A percentile compares a stretch with the other conserved stretches of the same genome.
Evolutionary conservation across 2,888 invertebrate species (phyloP).

Genomic region (Autographa pulchrina): DNA sequence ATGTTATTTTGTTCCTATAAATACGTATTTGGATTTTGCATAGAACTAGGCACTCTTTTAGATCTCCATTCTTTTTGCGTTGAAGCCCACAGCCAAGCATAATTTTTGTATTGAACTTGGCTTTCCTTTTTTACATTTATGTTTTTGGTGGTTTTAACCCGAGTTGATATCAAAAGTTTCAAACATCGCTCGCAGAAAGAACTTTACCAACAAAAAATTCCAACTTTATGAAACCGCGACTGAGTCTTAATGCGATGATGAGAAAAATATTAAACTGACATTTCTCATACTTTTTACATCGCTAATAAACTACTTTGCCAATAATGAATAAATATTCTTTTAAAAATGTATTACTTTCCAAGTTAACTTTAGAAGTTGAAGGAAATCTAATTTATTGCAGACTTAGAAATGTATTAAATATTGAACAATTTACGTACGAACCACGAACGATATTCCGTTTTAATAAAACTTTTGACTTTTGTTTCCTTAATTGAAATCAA

Average conservation of each 20-base stretch:
- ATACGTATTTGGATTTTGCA: no score
- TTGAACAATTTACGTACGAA: constrained; percentile 66
- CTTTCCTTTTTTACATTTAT: no score
- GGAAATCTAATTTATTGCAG: constrained; percentile 65
- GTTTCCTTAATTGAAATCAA: constrained; percentile 86
- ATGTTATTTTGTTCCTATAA: no score
- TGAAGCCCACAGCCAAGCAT: no score
- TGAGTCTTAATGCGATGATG: constrained; percentile 7
- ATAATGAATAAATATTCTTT: constrained; percentile 35
- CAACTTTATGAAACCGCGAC: constrained; percentile 2
- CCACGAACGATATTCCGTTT: constrained; percentile 76
- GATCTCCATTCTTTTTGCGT: no score
- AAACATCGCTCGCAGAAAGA: constrained; percentile 9
- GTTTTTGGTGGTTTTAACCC: not conserved
- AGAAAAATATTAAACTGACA: constrained; percentile 11
- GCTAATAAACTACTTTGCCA: constrained; percentile 10
- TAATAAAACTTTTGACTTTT: constrained; percentile 85
- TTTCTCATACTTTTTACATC: constrained; percentile 16
- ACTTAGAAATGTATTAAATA: constrained; percentile 67
- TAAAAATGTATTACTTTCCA: constrained; percentile 15
- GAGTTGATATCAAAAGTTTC: constrained; percentile 12
- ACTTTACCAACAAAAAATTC: not conserved
- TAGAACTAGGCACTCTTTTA: no score
- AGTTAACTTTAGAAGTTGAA: constrained; percentile 33
- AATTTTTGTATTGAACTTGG: no score